These are phyloP conservation scores for Antennarius striatus DNA, from an alignment of 2,113 vertebrate genomes.

Conservation along the genomic window DNA sequence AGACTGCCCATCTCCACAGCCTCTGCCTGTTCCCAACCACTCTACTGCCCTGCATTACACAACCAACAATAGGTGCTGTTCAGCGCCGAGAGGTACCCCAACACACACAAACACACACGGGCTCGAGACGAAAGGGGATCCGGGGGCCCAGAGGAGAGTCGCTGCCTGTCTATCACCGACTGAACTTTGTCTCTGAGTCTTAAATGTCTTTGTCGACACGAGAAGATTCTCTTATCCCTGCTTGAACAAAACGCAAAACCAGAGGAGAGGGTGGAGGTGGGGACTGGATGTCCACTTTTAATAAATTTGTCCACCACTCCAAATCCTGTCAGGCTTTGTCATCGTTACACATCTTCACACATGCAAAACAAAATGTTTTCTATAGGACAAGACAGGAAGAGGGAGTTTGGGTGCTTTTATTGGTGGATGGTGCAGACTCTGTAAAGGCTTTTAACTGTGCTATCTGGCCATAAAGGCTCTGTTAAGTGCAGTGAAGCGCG, in stretches of 20 bases:
- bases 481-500: conserved; percentile 79
- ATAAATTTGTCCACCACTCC: conserved; percentile 19
- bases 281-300: not conserved
- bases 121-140: conserved; percentile 41
- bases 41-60: conserved; percentile 54
- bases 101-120: conserved; percentile 47
- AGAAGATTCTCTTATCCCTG: conserved; percentile 62
- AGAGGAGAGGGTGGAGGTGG: conserved; percentile 24
- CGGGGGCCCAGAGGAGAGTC: conserved; percentile 63
- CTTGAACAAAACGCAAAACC: conserved; percentile 60
- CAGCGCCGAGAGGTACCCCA: conserved; percentile 54
- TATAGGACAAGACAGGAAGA: conserved; percentile 65
- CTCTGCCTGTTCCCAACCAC: conserved; percentile 76
- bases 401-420: conserved; percentile 69
- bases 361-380: conserved; percentile 50
- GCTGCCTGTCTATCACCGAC: conserved; percentile 65
- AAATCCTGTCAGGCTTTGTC: conserved; percentile 18
- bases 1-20: conserved; percentile 63
- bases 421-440: conserved; percentile 69
- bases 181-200: conserved; percentile 63
- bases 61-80: conserved; percentile 62
- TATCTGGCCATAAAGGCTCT: conserved; percentile 70
- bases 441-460: conserved; percentile 78
- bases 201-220: conserved; percentile 49
- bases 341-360: conserved; percentile 34